Base-by-base conservation (phyloP, 2,797 vertebrate species). In the Pampus argenteus region DNA sequence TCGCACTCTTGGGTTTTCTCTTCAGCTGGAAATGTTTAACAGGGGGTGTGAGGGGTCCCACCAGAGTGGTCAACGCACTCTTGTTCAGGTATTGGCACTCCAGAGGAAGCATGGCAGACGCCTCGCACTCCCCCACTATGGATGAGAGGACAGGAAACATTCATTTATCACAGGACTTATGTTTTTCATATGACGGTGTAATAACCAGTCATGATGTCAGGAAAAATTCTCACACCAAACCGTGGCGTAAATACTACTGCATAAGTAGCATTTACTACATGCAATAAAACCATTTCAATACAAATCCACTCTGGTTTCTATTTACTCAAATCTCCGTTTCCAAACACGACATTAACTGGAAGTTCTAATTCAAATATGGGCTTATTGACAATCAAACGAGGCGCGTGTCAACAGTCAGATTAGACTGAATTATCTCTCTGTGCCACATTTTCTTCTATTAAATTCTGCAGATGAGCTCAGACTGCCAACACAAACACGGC, bases 51-150 rank as follows among this genome's bases (percentile, higher is more conserved):
- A 99, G 97, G 1, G 98, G 97, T 50, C 98, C 98, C 25, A 98
- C 98, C 22, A 99, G 93, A 2, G 97, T 96, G 55, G 96, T 98
- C 89, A 99, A 89, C 40, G 98, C 98, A 56, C 95, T 99, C 87
- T 99, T 99, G 82, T 99, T 99, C 87, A 99, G 94, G 89, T 98
- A 99, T 90, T 97, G 97, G 92, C 98, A 99, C 86, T 99, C 98
- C 78, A 99, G 88, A 0, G 98, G 98, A 88, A 99, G 92, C 98
- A 99, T 99, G 79, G 96, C 93, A 0, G 98, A 98, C 0, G 98
- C 96, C 90, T 99, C 98, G 14, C 98, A 99, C 91, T 99, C 98
- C 4, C 94, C 88, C 82, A 99, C 98, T 99, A 91, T n/a, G 48
- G 36, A 67, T 0, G n/a, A 61, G 9, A 36, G 0, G 22, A 50